Evolutionary conservation across 1,140 invertebrate genomes (phyloP).

Genomic region (Brachionus asplanchnoidis): DNA sequence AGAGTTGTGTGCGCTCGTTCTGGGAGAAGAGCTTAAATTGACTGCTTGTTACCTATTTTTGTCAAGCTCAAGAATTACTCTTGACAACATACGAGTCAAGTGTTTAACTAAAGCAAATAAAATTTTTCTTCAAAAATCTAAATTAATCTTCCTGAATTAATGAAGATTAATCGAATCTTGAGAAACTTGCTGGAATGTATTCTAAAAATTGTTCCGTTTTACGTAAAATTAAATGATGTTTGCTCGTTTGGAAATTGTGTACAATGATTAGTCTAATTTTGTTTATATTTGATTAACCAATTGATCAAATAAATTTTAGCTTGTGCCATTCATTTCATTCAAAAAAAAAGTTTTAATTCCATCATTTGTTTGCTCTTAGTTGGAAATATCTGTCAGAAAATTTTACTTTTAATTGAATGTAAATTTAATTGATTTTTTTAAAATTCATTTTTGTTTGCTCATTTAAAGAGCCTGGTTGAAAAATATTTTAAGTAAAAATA

Average conservation of each 20-base stretch:
- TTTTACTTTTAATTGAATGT: not conserved
- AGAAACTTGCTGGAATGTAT: not conserved
- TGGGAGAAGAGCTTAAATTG: not conserved
- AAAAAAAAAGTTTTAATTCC: not conserved
- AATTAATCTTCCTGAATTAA: conserved; percentile 36
- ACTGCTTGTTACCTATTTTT: not conserved
- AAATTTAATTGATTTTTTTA: not conserved
- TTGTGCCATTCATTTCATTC: not conserved
- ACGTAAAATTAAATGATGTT: not conserved
- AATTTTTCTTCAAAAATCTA: not conserved
- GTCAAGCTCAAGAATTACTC: not conserved
- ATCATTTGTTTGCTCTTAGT: not conserved
- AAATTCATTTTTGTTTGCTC: not conserved
- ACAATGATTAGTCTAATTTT: not conserved
- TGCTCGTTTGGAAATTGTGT: not conserved
- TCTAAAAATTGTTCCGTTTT: not conserved
- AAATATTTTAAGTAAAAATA: not conserved
- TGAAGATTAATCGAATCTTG: not conserved
- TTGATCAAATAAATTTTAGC: not conserved
- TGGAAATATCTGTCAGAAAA: not conserved
- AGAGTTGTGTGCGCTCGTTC: not conserved
- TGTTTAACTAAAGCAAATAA: conserved; percentile 8
- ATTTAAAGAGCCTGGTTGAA: not conserved
- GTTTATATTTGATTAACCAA: conserved; percentile 4
- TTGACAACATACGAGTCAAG: not conserved